Evolutionary conservation across 2,113 vertebrate species (phyloP).

Genomic region (Sula dactylatra): DNA sequence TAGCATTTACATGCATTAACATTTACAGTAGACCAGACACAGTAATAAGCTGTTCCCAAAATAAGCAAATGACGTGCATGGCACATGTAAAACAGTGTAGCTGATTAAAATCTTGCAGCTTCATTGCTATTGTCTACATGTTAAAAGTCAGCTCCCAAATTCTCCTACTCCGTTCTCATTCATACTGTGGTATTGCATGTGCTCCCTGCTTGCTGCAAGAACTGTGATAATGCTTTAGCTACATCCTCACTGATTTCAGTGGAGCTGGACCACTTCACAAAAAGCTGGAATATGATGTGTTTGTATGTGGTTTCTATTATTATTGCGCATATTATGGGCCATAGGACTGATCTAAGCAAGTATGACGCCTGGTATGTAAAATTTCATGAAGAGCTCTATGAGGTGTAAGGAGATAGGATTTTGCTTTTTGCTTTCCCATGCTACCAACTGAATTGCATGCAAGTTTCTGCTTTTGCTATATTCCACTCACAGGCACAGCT

Average conservation of each 20-base stretch:
- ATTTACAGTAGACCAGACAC: slow-evolving; percentile 45
- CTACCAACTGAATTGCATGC: not conserved
- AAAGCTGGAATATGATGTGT: not conserved
- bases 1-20: slow-evolving; percentile 36
- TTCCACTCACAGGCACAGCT: not conserved
- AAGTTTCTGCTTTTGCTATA: not conserved
- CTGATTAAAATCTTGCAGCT: not conserved
- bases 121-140: not conserved
- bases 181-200: rapidly evolving
- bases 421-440: not conserved
- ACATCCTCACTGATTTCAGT: rapidly evolving
- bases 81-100: not conserved
- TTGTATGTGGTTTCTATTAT: not conserved
- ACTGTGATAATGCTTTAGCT: not conserved
- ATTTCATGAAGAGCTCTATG: not conserved
- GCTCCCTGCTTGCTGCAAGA: not conserved
- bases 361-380: not conserved
- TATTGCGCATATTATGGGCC: not conserved
- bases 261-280: not conserved
- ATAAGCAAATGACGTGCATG: not conserved
- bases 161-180: not conserved
- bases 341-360: not conserved
- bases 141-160: not conserved
- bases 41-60: slow-evolving; percentile 31
- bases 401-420: not conserved